Evolutionary conservation across 2,797 vertebrate genomes (phyloP).

Genomic region (Propithecus deckenii): DNA sequence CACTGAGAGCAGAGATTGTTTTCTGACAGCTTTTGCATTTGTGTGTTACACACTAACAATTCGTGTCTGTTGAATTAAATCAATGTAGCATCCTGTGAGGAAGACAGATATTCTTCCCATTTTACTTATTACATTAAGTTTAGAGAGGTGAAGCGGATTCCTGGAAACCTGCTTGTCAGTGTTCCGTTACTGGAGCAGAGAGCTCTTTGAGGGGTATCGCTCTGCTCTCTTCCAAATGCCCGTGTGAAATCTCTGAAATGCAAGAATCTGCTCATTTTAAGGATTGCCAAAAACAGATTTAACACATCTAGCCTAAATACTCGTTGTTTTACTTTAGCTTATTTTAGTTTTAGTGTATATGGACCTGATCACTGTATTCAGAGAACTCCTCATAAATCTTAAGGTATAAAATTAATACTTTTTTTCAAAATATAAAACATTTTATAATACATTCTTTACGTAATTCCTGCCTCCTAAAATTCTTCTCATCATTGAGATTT

Average conservation of each 20-base stretch:
- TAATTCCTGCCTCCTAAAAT: neutral
- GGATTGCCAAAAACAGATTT: neutral
- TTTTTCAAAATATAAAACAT: neutral
- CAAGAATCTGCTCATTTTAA: neutral
- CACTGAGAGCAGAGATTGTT: neutral
- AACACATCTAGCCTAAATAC: neutral
- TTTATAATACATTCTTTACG: neutral
- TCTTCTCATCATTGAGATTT: neutral
- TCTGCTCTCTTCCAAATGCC: neutral
- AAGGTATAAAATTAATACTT: neutral
- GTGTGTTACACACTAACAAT: neutral
- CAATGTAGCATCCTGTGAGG: neutral
- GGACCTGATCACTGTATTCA: neutral
- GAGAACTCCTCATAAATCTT: neutral
- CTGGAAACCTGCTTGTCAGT: neutral
- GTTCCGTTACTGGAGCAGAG: neutral
- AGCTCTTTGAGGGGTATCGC: neutral
- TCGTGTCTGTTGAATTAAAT: neutral
- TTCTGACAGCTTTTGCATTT: neutral
- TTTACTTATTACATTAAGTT: neutral
- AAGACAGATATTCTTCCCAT: neutral
- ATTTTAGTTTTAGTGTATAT: neutral
- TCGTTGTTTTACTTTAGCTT: neutral
- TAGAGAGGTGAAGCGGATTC: neutral
- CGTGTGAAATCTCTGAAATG: neutral